Conservation (phyloP, 2,113 vertebrate genomes). For the Tylochromis polylepis region DNA sequence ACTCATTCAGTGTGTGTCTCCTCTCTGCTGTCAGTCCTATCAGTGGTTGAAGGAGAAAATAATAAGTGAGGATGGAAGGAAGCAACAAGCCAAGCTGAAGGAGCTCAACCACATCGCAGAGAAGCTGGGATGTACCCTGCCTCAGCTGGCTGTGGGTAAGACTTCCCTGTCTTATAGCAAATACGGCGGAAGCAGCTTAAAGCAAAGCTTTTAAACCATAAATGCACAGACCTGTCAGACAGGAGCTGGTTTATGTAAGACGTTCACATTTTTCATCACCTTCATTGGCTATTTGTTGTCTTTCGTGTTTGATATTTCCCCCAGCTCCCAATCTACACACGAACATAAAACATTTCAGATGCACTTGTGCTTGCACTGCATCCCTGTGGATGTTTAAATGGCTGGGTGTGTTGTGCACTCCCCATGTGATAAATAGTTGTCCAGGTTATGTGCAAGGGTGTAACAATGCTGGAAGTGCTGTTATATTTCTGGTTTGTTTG, state of each 20-base stretch:
- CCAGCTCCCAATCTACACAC: not conserved
- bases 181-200: not conserved
- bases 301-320: not conserved
- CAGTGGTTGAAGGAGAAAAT: constrained; percentile 99
- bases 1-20: not conserved
- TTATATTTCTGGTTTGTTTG: not conserved
- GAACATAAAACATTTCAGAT: not conserved
- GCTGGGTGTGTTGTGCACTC: not conserved
- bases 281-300: not conserved
- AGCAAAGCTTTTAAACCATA: not conserved
- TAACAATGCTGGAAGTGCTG: not conserved
- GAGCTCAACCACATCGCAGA: constrained; percentile 90
- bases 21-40: constrained; percentile 78
- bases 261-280: not conserved
- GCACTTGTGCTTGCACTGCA: not conserved
- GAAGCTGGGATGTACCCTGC: constrained; percentile 91
- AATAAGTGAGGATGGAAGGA: constrained; percentile 90
- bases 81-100: constrained; percentile 92
- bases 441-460: not conserved
- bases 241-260: not conserved
- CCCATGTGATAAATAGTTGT: not conserved
- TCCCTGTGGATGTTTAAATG: not conserved
- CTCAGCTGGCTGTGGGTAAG: constrained; percentile 95
- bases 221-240: not conserved
- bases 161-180: not conserved